Percentiles rank a stretch among this genome's conserved stretches.
Conservation (phyloP, 1,140 invertebrate genomes). For the Papilio machaon region DNA sequence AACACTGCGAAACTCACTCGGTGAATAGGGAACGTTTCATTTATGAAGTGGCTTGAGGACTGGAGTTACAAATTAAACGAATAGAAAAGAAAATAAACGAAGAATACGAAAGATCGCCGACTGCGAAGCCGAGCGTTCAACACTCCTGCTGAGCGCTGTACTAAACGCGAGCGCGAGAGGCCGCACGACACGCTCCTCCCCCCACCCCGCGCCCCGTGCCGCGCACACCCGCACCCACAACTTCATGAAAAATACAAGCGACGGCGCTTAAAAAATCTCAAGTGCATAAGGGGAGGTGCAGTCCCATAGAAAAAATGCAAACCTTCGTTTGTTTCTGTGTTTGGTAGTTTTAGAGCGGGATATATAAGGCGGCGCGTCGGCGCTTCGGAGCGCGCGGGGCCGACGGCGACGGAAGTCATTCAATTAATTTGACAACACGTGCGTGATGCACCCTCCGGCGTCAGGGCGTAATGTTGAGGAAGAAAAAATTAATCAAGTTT, state of each 20-base stretch:
- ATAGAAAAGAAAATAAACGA: conserved; percentile 82
- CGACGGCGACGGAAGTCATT: conserved; percentile 57
- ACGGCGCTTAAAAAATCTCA: conserved; percentile 60
- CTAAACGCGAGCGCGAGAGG: conserved; percentile 79
- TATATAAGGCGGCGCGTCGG: conserved; percentile 36
- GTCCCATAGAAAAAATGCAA: conserved; percentile 46
- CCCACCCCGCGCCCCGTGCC: conserved; percentile 63
- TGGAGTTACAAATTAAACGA: conserved; percentile 77
- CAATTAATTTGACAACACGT: conserved; percentile 76
- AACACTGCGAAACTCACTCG: conserved; percentile 66
- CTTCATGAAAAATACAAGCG: conserved; percentile 63
- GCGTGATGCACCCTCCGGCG: conserved; percentile 67
- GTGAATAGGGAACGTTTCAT: conserved; percentile 60
- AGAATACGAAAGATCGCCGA: conserved; percentile 78
- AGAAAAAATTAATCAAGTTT: conserved; percentile 47
- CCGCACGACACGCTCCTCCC: conserved; percentile 73
- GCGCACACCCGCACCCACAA: conserved; percentile 68
- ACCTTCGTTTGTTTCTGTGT: conserved; percentile 42
- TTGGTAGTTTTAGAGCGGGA: conserved; percentile 43
- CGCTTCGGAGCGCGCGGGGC: not conserved
- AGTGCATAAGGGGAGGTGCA: conserved; percentile 54
- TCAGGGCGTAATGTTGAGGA: conserved; percentile 37
- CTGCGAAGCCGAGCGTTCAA: conserved; percentile 77
- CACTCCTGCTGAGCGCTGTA: conserved; percentile 80
- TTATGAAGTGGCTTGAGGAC: conserved; percentile 56